Base-by-base conservation (phyloP, 2,888 invertebrate genomes). In the Diachrysia chrysitis region DNA sequence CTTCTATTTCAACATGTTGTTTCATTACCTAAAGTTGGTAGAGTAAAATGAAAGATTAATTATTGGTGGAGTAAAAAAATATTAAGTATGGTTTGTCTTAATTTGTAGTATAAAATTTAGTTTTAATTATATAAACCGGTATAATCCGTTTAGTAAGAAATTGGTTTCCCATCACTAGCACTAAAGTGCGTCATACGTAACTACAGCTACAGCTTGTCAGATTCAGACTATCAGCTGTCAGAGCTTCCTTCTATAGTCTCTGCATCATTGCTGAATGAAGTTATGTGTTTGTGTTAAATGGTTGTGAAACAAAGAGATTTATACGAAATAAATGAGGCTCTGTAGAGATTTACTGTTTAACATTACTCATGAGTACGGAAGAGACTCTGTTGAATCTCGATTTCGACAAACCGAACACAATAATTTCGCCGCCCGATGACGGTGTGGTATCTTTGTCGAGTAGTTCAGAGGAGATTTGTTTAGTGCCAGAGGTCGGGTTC, bases 401-500 rank as follows among this genome's bases (percentile, higher is more conserved):
- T 92, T 95, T 96, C 93, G 96, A 96, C 92, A 96, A 96, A 87
- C 90, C 91, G 79, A 92, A 88, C 84, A 89, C 90, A 83, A 83
- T 86, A 82, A 90, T 89, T 89, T 86, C 91, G 87, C 94, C 90
- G 89, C 94, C 95, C 92, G 96, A 95, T 93, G 95, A 95, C 93
- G 95, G 95, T 93, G 95, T 96, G 93, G 95, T 96, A 87, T 96
- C 96, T 81, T 91, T 96, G 87, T 96, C 96, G 79, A 95, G 94
- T 90, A 96, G 95, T 87, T 91, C 94, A 70, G 97, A 97, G 91
- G 97, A 97, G 92, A 97, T 97, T 91, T 96, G 96, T 91, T 95
- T 97, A 91, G 96, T 98, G 85, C 98, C 98, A 82, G 98, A 98
- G 94, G 97, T 98, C 83, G 97, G 96, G 80, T 98, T 98, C 93